Base-by-base conservation (phyloP, 35 echinoderm and acorn worm species). In the Ophiothrix spiculata region DNA sequence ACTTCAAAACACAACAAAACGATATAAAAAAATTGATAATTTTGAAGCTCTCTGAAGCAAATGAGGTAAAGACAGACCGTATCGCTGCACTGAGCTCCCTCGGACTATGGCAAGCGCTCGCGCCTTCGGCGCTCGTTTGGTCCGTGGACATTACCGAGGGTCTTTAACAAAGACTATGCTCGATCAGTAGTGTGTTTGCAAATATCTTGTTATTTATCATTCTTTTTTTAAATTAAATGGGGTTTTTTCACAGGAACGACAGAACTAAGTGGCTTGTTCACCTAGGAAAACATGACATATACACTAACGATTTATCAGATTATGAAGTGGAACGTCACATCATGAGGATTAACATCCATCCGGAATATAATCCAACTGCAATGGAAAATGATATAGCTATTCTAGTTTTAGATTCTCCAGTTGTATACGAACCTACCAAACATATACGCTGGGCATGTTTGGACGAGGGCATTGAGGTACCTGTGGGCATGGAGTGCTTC, bases 401-500 rank as follows among this genome's bases (percentile, higher is more conserved):
- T 12, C 29, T 97, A 12, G 41, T 91, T 0, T 77, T 97, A 33
- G 45, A 82, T 42, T 80, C 15, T 17, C 60, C 92, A 40, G 80
- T 97, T 39, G 35, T 49, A 21, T 21, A 79, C 17, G 84, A 86
- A 14, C 60, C 25, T 12, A 79, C 75, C 0, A 35, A 85, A 10
- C 81, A 69, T 8, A 91, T 97, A 32, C 88, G 86, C 36, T 83
- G 37, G 33, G 91, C 88, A 21, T 97, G 95, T 75, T 32, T 97
- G 17, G 91, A 93, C 35, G 38, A 84, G 0, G 80, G 80, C 2
- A 78, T 88, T 23, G 42, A 60, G 31, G 41, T 92, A 19, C 45
- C 42, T 17, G 49, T 81, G 25, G 33, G 45, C 19, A 56, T 80
- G 11, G 40, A 90, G 2, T 97, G 95, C 41, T 93, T 83, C 54